Percentiles rank a stretch among this genome's conserved stretches.
phyloP scores from a whole-genome alignment of 2,888 invertebrate genomes.

The Tipula lateralis region DNA sequence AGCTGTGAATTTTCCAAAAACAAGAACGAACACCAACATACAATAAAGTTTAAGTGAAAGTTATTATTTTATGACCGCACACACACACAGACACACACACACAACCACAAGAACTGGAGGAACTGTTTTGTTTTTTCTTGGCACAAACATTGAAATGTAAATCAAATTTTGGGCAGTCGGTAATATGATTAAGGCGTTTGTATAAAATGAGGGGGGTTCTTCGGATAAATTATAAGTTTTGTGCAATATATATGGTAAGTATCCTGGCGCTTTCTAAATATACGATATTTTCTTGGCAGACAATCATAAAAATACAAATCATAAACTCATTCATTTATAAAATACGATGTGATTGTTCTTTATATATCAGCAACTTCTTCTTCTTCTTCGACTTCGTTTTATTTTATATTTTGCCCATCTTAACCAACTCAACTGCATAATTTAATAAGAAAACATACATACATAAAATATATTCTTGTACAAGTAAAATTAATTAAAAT shows the following conservation, averaged over 20 bases:
- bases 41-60: not conserved
- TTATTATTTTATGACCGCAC: conserved; percentile 11
- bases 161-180: not conserved
- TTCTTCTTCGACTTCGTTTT: not conserved
- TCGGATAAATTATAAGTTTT: not conserved
- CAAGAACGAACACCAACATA: not conserved
- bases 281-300: not conserved
- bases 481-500: not conserved
- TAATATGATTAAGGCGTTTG: not conserved
- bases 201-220: not conserved
- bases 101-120: not conserved
- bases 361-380: not conserved
- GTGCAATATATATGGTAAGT: too few relatives aligned
- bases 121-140: not conserved
- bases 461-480: not conserved
- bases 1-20: not conserved
- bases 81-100: not conserved
- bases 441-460: conserved; percentile 11
- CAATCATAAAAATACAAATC: conserved; percentile 19
- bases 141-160: not conserved
- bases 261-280: conserved; percentile 3
- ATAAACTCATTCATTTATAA: not conserved
- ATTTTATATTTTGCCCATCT: not conserved
- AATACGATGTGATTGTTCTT: not conserved
- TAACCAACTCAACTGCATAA: not conserved